Evolutionary conservation across 2,797 vertebrate genomes (phyloP), one percentile per base, ranked within the genome.

Genomic region (Pseudochromis fuscus): DNA sequence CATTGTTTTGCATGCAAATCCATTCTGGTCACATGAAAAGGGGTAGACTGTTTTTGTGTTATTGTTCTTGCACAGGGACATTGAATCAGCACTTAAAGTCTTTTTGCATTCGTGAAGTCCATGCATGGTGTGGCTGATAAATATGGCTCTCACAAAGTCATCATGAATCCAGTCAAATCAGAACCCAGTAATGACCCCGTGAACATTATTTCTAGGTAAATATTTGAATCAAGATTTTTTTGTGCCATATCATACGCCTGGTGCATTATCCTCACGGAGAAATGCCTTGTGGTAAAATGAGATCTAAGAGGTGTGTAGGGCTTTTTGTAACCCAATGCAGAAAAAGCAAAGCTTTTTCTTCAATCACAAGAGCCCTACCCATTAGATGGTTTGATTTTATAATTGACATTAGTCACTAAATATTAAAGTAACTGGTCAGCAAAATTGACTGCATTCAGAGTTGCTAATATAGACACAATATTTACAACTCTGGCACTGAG

Each of bases 1-100:
- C 77, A 88, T 87, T 86, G 70, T 92, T 91, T 92, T 93, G 93
- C 92, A 95, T 94, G 93, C 86, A 4, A 87, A 88, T 89, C 79
- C 85, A 85, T 88, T 86, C 88, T 87, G 82, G 82, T 89, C 90
- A 83, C 77, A 88, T 70, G 61, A 84, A 69, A 85, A 84, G 82
- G 83, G 72, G 81, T 75, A 85, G 81, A 89, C 81, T 83, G 87
- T 88, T 88, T 90, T 88, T 89, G 81, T 90, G 85, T 91, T 87
- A 72, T 87, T 84, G 82, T 91, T 89, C 79, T 89, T 84, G 74
- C 78, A 90, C 84, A 88, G 72, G 77, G 79, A 87, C 75, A 72
- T 79, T 86, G 53, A 92, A 84, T 88, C 82, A 87, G 91, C 89
- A 91, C 91, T 91, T 89, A 68, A 72, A 76, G 33, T 84, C 69